These are phyloP conservation scores for Siniperca obscura DNA, from an alignment of 2,797 vertebrate genomes.

Conservation along the genomic window DNA sequence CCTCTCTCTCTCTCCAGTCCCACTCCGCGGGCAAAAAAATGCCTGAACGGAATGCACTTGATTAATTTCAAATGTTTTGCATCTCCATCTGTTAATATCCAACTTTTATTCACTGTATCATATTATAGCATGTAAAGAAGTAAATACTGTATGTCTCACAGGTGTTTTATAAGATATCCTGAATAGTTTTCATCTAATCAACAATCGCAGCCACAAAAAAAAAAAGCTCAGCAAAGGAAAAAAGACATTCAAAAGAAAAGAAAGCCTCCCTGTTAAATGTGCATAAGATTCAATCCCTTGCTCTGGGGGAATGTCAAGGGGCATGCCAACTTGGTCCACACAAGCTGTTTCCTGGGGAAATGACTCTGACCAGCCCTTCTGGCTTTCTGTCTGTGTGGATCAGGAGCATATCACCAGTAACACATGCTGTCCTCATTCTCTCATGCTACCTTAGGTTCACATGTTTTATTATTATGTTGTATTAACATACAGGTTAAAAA, in stretches of 20 bases:
- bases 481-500: conserved; percentile 15
- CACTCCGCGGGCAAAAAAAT: conserved; percentile 47
- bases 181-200: conserved; percentile 21
- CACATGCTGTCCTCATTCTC: conserved; percentile 45
- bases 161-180: conserved; percentile 21
- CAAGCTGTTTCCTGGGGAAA: conserved; percentile 60
- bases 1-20: conserved; percentile 20
- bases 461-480: not conserved
- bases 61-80: conserved; percentile 64
- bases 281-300: conserved; percentile 40
- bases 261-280: conserved; percentile 43
- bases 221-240: conserved; percentile 20
- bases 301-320: conserved; percentile 49
- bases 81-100: conserved; percentile 34
- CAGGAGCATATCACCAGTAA: conserved; percentile 50
- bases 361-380: conserved; percentile 42
- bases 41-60: conserved; percentile 61
- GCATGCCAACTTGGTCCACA: conserved; percentile 46
- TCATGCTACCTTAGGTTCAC: not conserved
- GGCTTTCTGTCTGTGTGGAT: conserved; percentile 52
- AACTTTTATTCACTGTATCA: conserved; percentile 21
- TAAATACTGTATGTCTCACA: conserved; percentile 7
- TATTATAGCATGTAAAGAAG: conserved; percentile 18
- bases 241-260: conserved; percentile 22
- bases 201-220: not conserved